Evolutionary conservation across 2,797 vertebrate genomes (phyloP).

Genomic region (Brachyalestes nurse): DNA sequence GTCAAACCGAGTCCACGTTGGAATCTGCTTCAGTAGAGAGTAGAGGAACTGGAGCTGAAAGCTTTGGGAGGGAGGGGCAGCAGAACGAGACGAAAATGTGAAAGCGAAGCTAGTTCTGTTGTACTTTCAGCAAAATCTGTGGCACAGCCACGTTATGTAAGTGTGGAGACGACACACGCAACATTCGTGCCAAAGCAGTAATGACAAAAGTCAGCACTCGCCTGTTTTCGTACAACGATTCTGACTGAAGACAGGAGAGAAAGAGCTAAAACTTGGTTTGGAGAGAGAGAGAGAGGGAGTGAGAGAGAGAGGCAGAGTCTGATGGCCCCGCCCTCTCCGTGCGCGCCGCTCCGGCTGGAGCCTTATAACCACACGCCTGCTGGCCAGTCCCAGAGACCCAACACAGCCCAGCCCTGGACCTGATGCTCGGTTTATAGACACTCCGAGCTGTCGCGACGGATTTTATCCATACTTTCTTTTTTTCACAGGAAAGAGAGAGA

Average conservation of each 20-base stretch:
- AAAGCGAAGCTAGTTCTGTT: neutral
- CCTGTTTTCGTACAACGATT: slow-evolving; percentile 9
- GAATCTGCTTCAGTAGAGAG: too few species aligned
- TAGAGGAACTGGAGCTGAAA: too few species aligned
- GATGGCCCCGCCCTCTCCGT: slow-evolving; percentile 73
- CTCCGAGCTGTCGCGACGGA: slow-evolving; percentile 62
- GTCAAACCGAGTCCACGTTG: too few species aligned
- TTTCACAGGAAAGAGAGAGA: slow-evolving; percentile 51
- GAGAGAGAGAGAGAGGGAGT: neutral
- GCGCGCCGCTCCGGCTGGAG: slow-evolving; percentile 56
- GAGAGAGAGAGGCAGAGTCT: slow-evolving; percentile 53
- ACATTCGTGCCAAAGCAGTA: neutral
- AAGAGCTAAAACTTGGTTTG: slow-evolving; percentile 75
- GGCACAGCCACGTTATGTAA: neutral
- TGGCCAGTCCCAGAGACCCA: slow-evolving; percentile 71
- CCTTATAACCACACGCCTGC: slow-evolving; percentile 80
- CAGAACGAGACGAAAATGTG: neutral
- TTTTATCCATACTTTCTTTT: slow-evolving; percentile 60
- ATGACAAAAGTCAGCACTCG: neutral
- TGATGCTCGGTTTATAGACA: slow-evolving; percentile 44
- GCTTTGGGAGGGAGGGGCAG: neutral
- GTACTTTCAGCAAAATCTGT: neutral
- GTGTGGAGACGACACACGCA: neutral
- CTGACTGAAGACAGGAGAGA: slow-evolving; percentile 54
- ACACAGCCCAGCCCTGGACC: slow-evolving; percentile 72